Conservation (phyloP, 2,888 invertebrate genomes). For the Habroteleia sp. region DNA sequence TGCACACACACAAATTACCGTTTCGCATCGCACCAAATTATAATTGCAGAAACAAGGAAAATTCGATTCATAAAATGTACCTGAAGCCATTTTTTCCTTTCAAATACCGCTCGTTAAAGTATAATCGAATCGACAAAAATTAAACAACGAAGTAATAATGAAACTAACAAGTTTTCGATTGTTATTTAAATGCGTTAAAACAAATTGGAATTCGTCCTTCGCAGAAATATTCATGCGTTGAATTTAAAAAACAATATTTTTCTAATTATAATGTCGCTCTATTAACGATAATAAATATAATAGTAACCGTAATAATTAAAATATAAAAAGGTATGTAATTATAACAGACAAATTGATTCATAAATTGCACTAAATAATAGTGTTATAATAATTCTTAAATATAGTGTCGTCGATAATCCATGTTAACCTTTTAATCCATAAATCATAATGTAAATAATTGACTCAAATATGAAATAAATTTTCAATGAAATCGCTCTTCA, state of each 20-base stretch:
- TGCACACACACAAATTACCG: too few species aligned
- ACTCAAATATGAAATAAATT: conserved; percentile 35
- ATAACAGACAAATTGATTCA: conserved; percentile 13
- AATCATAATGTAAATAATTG: conserved; percentile 49
- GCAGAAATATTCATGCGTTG: conserved; percentile 20
- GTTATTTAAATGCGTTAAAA: conserved; percentile 16
- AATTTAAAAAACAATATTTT: conserved; percentile 48
- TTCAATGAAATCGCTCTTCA: conserved; percentile 8
- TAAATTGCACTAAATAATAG: conserved; percentile 33
- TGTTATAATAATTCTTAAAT: conserved; percentile 36
- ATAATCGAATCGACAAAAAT: not conserved
- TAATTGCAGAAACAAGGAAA: too few species aligned
- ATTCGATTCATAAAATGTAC: conserved; percentile 47
- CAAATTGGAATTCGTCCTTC: conserved; percentile 44
- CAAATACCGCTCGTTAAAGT: not conserved
- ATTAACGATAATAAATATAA: conserved; percentile 24
- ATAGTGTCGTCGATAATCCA: conserved; percentile 38
- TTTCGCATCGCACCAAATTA: too few species aligned
- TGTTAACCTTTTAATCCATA: conserved; percentile 40
- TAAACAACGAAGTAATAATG: conserved; percentile 27
- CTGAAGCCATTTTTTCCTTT: conserved; percentile 47
- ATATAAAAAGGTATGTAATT: conserved; percentile 35
- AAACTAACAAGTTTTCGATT: conserved; percentile 10
- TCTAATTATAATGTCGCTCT: conserved; percentile 45
- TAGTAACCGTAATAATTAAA: conserved; percentile 10